Conservation (phyloP, 2,797 vertebrate species). For the Mus minutoides region DNA sequence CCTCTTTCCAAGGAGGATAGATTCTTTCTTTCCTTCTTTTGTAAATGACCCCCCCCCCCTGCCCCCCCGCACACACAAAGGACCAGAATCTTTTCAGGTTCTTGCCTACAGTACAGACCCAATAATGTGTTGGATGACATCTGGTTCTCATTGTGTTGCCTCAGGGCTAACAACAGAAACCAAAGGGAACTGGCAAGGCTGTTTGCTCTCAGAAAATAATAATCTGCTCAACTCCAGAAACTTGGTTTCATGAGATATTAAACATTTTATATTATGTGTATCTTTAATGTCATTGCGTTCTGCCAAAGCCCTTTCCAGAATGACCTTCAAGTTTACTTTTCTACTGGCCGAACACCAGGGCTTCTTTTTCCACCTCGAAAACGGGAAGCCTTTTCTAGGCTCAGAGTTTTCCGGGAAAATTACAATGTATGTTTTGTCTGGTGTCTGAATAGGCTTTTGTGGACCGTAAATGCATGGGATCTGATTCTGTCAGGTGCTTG, state of each 20-base stretch:
- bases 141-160: neutral
- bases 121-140: neutral
- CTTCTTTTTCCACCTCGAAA: neutral
- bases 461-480: neutral
- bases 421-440: neutral
- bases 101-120: neutral
- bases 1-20: neutral
- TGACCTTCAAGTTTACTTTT: neutral
- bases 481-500: neutral
- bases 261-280: constrained; percentile 7
- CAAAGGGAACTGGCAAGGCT: neutral
- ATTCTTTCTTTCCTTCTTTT: neutral
- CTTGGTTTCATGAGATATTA: constrained; percentile 33
- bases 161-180: constrained; percentile 19
- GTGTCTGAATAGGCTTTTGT: neutral
- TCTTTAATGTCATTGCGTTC: neutral
- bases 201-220: constrained; percentile 33
- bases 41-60: neutral
- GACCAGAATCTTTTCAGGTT: neutral
- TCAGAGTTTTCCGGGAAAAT: constrained; percentile 15
- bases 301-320: constrained; percentile 16
- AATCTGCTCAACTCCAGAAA: constrained; percentile 27
- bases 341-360: neutral
- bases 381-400: neutral
- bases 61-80: no score